These are phyloP conservation scores for Pentalonia nigronervosa DNA, from an alignment of 1,140 invertebrate genomes.

Conservation along the genomic window DNA sequence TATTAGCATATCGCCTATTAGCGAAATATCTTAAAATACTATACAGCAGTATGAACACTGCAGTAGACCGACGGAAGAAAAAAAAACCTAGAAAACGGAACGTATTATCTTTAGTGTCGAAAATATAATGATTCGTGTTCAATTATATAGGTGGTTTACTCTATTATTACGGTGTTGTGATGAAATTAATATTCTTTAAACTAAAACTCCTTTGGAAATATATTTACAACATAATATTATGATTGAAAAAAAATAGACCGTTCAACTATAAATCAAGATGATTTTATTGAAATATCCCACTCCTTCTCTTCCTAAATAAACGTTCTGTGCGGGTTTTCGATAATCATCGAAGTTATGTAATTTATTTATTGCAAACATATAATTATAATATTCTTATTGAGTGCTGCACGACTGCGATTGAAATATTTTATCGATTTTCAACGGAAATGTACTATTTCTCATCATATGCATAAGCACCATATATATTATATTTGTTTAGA, in stretches of 20 bases:
- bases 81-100: neutral
- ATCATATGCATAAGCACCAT: neutral
- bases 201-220: neutral
- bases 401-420: neutral
- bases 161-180: neutral
- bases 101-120: neutral
- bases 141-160: neutral
- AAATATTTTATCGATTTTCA: neutral
- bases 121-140: conserved; percentile 1
- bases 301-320: too few species aligned
- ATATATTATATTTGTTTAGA: neutral
- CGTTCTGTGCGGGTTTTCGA: neutral
- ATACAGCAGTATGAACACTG: too few species aligned
- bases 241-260: neutral
- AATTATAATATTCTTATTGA: neutral
- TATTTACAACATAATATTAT: neutral
- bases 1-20: neutral
- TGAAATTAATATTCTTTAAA: neutral
- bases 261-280: neutral
- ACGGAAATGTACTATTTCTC: neutral
- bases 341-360: neutral
- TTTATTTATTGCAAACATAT: neutral
- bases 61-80: neutral
- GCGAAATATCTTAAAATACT: neutral
- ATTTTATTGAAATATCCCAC: neutral